Percentiles rank a stretch among this genome's conserved stretches.
Evolutionary conservation across 1,140 invertebrate genomes (phyloP).

Genomic region (Solenopsis fugax): DNA sequence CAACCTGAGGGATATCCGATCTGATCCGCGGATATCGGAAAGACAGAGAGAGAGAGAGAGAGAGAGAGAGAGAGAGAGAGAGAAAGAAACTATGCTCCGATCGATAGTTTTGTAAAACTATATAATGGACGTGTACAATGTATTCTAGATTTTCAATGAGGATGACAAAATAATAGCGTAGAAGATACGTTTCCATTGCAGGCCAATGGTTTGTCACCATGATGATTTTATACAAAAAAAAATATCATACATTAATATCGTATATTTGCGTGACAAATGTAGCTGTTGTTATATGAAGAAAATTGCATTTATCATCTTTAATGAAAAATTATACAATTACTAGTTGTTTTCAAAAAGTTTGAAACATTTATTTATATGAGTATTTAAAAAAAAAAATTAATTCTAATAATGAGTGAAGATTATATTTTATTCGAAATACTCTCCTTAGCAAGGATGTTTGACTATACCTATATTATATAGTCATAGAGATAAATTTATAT

Average conservation of each 20-base stretch:
- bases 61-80: not conserved
- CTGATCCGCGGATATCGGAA: not conserved
- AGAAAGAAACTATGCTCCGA: not conserved
- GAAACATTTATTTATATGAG: too few relatives aligned
- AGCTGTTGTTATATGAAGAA: not conserved
- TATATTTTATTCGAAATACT: too few relatives aligned
- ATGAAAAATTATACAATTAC: not conserved
- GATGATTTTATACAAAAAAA: not conserved
- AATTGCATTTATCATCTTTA: not conserved
- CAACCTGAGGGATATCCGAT: slow-evolving; percentile 28
- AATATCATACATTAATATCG: not conserved
- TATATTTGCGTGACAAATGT: not conserved
- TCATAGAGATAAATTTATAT: too few relatives aligned
- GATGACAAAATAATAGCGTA: not conserved
- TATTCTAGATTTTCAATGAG: not conserved
- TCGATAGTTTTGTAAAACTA: not conserved
- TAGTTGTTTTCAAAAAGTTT: too few relatives aligned
- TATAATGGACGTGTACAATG: not conserved
- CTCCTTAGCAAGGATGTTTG: too few relatives aligned
- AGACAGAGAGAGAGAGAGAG: not conserved
- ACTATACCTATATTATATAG: too few relatives aligned
- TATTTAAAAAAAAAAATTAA: too few relatives aligned
- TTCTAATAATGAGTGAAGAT: too few relatives aligned
- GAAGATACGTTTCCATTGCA: not conserved
- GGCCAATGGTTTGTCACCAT: not conserved